Conservation (phyloP, 2,797 vertebrate genomes). For the Hozukius guyotensis region DNA sequence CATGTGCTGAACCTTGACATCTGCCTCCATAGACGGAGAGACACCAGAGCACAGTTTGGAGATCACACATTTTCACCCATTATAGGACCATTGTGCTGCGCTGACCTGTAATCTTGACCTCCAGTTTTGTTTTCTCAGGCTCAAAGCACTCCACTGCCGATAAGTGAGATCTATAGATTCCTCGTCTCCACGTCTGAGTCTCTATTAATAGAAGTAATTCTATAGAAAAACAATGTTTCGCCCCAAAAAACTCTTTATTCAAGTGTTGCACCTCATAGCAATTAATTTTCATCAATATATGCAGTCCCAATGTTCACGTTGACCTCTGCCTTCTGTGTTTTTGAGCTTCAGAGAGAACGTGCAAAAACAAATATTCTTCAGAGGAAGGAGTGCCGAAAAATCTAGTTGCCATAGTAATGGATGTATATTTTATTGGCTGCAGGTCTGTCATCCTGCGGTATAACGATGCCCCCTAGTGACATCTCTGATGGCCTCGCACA, state of each 20-base stretch:
- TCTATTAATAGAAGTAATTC: not conserved
- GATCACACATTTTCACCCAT: constrained; percentile 51
- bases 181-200: not conserved
- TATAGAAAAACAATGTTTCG: not conserved
- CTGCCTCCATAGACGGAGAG: constrained; percentile 10
- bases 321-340: constrained; percentile 20
- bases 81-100: constrained; percentile 37
- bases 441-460: constrained; percentile 60
- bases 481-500: constrained; percentile 36
- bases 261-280: not conserved
- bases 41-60: not conserved
- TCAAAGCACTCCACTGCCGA: constrained; percentile 17
- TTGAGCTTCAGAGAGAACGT: not conserved
- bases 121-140: constrained; percentile 30
- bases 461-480: constrained; percentile 83
- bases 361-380: constrained; percentile 11
- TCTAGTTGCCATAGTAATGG: constrained; percentile 70
- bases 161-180: constrained; percentile 30
- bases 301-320: not conserved
- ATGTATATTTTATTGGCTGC: constrained; percentile 48
- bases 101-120: constrained; percentile 68
- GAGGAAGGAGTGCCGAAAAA: constrained; percentile 5
- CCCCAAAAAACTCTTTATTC: constrained; percentile 12
- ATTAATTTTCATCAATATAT: constrained; percentile 1
- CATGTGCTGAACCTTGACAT: constrained; percentile 54